Conservation (phyloP, 2,888 invertebrate species). For the Tetanocera ferruginea region DNA sequence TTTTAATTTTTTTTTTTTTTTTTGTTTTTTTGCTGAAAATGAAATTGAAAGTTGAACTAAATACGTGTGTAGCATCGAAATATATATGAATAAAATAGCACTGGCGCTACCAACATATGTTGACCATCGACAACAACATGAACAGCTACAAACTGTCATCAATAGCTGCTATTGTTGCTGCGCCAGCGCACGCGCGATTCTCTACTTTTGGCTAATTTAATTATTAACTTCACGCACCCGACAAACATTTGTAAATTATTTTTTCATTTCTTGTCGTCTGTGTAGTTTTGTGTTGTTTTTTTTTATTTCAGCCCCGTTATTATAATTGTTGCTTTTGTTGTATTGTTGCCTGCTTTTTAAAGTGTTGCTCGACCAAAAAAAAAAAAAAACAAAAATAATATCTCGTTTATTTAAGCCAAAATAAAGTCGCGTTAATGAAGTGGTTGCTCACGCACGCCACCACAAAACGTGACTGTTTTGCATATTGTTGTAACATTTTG, state of each 20-base stretch:
- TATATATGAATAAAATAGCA: not conserved
- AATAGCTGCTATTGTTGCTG: not conserved
- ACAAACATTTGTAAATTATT: not conserved
- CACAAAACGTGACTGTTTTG: conserved; percentile 28
- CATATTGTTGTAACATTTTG: not conserved
- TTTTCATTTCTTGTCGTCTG: too few species aligned
- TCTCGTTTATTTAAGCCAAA: not conserved
- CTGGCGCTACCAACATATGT: not conserved
- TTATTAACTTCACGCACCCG: conserved; percentile 12
- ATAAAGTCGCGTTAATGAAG: conserved; percentile 28
- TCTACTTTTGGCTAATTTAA: not conserved
- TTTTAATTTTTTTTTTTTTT: too few species aligned
- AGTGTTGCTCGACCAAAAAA: too few species aligned
- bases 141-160: not conserved
- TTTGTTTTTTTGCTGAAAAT: not conserved
- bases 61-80: conserved; percentile 1
- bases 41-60: conserved; percentile 15
- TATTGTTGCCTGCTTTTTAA: too few species aligned
- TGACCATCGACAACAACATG: not conserved
- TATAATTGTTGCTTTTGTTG: not conserved
- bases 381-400: not conserved
- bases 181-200: not conserved
- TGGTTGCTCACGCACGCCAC: conserved; percentile 18
- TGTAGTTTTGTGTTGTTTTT: not conserved
- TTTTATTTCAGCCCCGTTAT: not conserved